Conservation (phyloP, 2,113 vertebrate genomes). For the Channa maculata region DNA sequence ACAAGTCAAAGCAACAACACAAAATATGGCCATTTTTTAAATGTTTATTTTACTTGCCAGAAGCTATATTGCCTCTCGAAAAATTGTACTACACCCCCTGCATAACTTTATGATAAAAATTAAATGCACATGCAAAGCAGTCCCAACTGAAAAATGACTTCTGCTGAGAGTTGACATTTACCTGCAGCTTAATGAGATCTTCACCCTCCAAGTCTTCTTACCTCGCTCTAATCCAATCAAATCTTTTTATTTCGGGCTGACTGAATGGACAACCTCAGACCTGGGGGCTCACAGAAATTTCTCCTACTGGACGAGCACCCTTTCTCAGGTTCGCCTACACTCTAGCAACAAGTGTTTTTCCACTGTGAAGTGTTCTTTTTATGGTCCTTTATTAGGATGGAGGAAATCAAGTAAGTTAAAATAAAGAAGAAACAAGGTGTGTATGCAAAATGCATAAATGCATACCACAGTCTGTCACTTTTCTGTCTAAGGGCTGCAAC, state of each 20-base stretch:
- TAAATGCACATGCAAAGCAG: slow-evolving; percentile 6
- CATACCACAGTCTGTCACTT: not conserved
- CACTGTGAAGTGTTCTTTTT: too few species aligned
- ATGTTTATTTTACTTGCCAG: not conserved
- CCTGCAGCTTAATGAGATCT: slow-evolving; percentile 68
- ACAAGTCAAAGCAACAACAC: not conserved
- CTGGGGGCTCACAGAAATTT: not conserved
- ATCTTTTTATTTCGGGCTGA: slow-evolving; percentile 77
- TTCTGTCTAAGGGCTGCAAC: not conserved
- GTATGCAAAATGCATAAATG: not conserved
- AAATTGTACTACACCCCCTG: not conserved
- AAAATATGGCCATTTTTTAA: not conserved
- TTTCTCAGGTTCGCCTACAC: not conserved
- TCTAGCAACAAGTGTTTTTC: too few species aligned
- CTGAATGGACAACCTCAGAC: slow-evolving; percentile 33
- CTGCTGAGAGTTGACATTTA: slow-evolving; percentile 69
- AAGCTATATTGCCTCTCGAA: not conserved
- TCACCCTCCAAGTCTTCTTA: slow-evolving; percentile 19
- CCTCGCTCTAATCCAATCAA: slow-evolving; percentile 68
- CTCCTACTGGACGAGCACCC: not conserved
- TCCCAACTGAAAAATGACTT: slow-evolving; percentile 39
- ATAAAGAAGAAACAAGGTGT: too few species aligned
- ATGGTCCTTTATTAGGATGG: not conserved
- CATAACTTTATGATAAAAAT: not conserved
- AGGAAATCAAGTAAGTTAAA: not conserved